A percentile compares a stretch with the other conserved stretches of the same genome.
phyloP scores from a whole-genome alignment of 2,797 vertebrate species.

The Nyctalus aviator region DNA sequence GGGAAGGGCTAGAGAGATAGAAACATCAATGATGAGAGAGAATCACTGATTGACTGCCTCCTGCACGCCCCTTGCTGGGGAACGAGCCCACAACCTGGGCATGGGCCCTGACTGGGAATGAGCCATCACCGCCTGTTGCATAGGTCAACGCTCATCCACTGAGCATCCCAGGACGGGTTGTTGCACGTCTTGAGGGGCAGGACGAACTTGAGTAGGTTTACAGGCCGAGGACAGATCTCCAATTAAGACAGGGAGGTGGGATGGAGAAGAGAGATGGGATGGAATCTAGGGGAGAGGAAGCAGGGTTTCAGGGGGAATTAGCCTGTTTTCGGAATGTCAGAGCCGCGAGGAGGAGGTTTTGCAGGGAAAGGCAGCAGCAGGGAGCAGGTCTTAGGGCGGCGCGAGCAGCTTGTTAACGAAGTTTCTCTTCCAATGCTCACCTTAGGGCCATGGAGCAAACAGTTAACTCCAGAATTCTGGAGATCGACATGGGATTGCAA shows the following conservation, averaged over 20 bases:
- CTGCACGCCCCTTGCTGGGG: no score
- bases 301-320: not conserved
- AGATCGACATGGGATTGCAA: not conserved
- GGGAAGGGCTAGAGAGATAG: no score
- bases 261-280: not conserved
- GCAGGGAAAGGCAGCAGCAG: not conserved
- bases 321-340: not conserved
- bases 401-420: not conserved
- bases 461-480: conserved; percentile 44
- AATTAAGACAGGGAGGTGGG: not conserved
- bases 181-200: not conserved
- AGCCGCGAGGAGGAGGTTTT: not conserved
- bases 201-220: not conserved
- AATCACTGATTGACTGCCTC: no score
- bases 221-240: not conserved
- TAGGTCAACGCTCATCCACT: no score
- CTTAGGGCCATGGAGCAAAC: not conserved
- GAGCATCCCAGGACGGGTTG: no score
- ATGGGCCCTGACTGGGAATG: no score
- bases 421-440: conserved; percentile 40
- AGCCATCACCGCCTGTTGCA: no score
- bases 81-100: no score
- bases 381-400: not conserved
- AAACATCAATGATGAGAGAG: no score
- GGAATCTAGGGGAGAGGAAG: not conserved